A percentile compares a stretch with the other conserved stretches of the same genome.
Conservation (phyloP, 35 echinoderm and acorn worm species). For the Ptychodera flava region DNA sequence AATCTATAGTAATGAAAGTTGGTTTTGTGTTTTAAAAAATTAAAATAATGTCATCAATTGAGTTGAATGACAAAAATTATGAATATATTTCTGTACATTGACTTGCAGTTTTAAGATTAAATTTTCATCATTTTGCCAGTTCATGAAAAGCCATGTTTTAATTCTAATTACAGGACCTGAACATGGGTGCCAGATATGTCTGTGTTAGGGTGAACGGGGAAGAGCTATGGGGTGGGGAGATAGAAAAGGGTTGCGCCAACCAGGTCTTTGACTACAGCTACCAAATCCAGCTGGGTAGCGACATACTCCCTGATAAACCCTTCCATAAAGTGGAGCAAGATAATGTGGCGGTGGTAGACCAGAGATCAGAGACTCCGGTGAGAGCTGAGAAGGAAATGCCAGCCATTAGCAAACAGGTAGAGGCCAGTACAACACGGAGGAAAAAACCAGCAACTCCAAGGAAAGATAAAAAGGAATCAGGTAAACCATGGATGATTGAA, state of each 20-base stretch:
- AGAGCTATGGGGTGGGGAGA: slow-evolving; percentile 45
- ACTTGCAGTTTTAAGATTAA: too few relatives aligned
- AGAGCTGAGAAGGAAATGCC: neutral
- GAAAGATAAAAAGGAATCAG: neutral
- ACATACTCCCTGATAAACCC: too few relatives aligned
- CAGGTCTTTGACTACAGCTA: slow-evolving; percentile 92
- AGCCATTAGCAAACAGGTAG: neutral
- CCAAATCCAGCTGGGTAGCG: neutral
- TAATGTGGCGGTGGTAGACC: neutral
- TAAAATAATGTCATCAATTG: too few relatives aligned
- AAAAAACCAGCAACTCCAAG: neutral
- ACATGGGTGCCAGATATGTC: slow-evolving; percentile 59
- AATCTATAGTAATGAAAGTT: too few relatives aligned
- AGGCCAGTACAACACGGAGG: neutral
- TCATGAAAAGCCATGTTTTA: too few relatives aligned
- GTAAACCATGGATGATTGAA: neutral
- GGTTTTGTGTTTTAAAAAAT: too few relatives aligned
- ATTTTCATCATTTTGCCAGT: too few relatives aligned
- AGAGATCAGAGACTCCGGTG: neutral
- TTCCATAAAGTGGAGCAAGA: neutral
- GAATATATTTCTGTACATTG: too few relatives aligned
- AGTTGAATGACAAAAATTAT: too few relatives aligned
- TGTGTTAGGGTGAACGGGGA: slow-evolving; percentile 28
- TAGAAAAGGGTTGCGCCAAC: slow-evolving; percentile 94
- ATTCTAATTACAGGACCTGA: slow-evolving; percentile 52